Evolutionary conservation across 1,140 invertebrate species (phyloP).

Genomic region (Whitmania pigra): DNA sequence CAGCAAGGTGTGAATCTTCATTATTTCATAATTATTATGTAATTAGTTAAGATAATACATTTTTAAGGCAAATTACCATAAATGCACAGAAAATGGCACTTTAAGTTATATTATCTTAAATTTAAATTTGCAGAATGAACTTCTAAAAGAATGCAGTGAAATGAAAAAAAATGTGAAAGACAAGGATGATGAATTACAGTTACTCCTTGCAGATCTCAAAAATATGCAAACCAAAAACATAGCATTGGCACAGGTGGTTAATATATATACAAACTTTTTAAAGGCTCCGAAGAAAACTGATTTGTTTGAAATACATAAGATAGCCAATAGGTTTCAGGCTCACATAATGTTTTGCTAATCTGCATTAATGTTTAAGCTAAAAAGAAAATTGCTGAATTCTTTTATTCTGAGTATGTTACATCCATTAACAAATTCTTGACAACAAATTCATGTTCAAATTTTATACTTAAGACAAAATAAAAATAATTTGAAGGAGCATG

Average conservation of each 20-base stretch:
- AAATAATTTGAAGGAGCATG: neutral
- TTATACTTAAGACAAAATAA: too few species aligned
- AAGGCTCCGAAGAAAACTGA: too few species aligned
- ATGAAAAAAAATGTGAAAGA: conserved; percentile 2
- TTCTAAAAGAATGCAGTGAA: neutral
- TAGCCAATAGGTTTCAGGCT: neutral
- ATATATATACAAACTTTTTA: too few species aligned
- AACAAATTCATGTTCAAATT: too few species aligned
- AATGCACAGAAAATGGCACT: too few species aligned
- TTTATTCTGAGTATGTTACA: too few species aligned
- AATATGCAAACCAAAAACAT: neutral
- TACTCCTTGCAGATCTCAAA: neutral
- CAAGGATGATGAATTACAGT: neutral
- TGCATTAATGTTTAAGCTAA: neutral
- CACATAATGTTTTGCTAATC: neutral
- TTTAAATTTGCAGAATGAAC: neutral
- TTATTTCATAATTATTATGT: neutral
- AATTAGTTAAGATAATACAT: neutral
- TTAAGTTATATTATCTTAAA: neutral
- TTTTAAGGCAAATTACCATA: too few species aligned
- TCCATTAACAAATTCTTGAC: too few species aligned
- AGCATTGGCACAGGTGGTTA: neutral
- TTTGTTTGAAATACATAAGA: too few species aligned
- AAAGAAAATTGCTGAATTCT: neutral
- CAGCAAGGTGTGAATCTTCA: neutral